Conservation (phyloP, 1,140 invertebrate genomes). For the Phymastichus coffea region DNA sequence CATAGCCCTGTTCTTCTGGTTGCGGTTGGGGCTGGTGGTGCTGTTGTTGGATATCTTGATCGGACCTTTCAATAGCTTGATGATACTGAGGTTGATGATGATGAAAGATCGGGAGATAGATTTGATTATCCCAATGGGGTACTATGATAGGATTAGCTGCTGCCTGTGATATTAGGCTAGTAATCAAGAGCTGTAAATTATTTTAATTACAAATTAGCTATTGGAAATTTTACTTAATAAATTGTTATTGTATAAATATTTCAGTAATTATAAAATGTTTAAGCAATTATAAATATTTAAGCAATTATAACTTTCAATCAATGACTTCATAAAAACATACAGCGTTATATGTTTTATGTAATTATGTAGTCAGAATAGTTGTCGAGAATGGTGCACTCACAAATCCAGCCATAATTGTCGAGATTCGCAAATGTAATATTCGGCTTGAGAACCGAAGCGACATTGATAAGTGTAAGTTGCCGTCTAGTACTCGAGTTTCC, state of each 20-base stretch:
- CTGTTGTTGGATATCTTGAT: constrained; percentile 36
- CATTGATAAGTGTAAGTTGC: too few species aligned
- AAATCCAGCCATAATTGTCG: constrained; percentile 35
- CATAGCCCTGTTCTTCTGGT: too few species aligned
- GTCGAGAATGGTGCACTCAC: constrained; percentile 51
- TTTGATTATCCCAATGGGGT: constrained; percentile 34
- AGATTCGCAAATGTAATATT: neutral
- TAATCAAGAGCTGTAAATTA: constrained; percentile 39
- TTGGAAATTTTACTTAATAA: neutral
- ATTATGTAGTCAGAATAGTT: too few species aligned
- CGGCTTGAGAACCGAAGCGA: neutral
- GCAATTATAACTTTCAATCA: too few species aligned
- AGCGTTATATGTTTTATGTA: too few species aligned
- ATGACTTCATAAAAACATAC: neutral
- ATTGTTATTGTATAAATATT: too few species aligned
- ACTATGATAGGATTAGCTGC: constrained; percentile 42
- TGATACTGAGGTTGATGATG: neutral
- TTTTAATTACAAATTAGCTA: neutral
- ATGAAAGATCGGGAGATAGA: constrained; percentile 34
- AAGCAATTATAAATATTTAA: too few species aligned
- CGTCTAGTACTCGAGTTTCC: neutral
- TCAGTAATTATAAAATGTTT: too few species aligned
- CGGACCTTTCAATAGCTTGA: constrained; percentile 42
- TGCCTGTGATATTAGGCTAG: constrained; percentile 37
- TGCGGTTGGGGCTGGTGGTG: too few species aligned